A percentile compares a stretch with the other conserved stretches of the same genome.
These are phyloP conservation scores for Echiichthys vipera DNA, from an alignment of 2,797 vertebrate species.

Conservation along the genomic window DNA sequence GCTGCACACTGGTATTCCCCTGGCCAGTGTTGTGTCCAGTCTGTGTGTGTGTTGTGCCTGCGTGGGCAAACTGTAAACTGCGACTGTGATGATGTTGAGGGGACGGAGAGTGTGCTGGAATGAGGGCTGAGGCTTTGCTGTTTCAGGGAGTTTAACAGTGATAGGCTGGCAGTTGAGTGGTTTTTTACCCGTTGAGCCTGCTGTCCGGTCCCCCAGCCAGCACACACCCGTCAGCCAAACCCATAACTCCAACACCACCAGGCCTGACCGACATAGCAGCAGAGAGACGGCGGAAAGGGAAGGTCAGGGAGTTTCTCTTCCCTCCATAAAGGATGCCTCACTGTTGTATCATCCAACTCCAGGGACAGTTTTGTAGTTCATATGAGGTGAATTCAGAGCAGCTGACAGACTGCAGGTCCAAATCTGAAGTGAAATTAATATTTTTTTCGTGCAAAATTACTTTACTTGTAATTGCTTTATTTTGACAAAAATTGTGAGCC, in stretches of 20 bases:
- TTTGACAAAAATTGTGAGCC: neutral
- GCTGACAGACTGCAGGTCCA: slow-evolving; percentile 7
- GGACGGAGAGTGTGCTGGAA: slow-evolving; percentile 69
- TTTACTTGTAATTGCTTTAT: neutral
- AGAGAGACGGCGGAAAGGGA: slow-evolving; percentile 51
- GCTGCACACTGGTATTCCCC: slow-evolving; percentile 73
- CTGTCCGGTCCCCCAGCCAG: slow-evolving; percentile 62
- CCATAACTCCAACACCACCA: slow-evolving; percentile 61
- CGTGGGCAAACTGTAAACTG: slow-evolving; percentile 66
- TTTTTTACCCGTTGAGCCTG: slow-evolving; percentile 65
- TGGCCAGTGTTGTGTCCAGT: slow-evolving; percentile 65
- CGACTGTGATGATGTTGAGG: slow-evolving; percentile 61
- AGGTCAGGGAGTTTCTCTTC: slow-evolving; percentile 73
- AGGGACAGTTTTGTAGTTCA: slow-evolving; percentile 50
- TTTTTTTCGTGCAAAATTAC: neutral
- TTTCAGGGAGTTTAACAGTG: slow-evolving; percentile 54
- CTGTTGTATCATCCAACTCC: slow-evolving; percentile 42
- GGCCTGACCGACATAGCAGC: slow-evolving; percentile 64
- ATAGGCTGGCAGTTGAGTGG: slow-evolving; percentile 61
- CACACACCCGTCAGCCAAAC: slow-evolving; percentile 67
- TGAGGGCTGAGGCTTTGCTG: slow-evolving; percentile 61
- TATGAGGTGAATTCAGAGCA: slow-evolving; percentile 40
- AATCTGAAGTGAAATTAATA: slow-evolving; percentile 18
- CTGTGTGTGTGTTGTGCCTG: slow-evolving; percentile 54
- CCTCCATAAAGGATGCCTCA: slow-evolving; percentile 42